phyloP scores from a whole-genome alignment of 2,113 vertebrate species.

The Sphyrna mokarran region DNA sequence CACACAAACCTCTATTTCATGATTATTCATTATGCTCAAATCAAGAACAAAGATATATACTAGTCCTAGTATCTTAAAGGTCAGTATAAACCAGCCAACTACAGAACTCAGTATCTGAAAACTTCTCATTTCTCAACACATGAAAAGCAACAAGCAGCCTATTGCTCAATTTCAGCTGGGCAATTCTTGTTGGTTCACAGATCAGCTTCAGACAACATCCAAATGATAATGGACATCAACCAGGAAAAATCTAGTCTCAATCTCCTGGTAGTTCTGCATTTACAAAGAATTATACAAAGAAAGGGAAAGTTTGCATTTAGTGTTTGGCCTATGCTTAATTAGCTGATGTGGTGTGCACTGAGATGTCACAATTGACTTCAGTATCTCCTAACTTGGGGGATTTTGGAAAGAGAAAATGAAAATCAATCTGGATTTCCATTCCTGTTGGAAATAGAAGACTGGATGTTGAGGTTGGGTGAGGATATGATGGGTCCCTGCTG shows the following conservation, averaged over 20 bases:
- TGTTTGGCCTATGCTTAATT: background rate
- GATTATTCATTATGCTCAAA: background rate
- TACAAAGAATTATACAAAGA: background rate
- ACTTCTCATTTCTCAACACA: background rate
- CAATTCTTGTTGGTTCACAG: background rate
- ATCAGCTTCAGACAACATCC: background rate
- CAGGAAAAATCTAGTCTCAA: background rate
- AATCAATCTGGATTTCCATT: background rate
- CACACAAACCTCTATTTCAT: background rate
- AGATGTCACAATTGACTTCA: background rate
- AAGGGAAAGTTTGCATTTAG: background rate
- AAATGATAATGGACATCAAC: background rate
- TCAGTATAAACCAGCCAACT: background rate
- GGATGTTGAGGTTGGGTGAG: background rate
- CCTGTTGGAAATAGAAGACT: background rate
- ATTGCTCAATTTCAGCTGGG: background rate
- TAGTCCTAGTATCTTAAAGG: background rate
- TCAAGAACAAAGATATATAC: background rate
- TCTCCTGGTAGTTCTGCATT: background rate
- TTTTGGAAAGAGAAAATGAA: background rate
- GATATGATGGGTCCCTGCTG: background rate
- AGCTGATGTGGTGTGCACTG: background rate
- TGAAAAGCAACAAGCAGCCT: background rate
- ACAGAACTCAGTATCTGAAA: background rate
- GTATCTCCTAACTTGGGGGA: background rate